These are phyloP conservation scores for Rissa tridactyla DNA, from an alignment of 2,113 vertebrate genomes.

Conservation along the genomic window DNA sequence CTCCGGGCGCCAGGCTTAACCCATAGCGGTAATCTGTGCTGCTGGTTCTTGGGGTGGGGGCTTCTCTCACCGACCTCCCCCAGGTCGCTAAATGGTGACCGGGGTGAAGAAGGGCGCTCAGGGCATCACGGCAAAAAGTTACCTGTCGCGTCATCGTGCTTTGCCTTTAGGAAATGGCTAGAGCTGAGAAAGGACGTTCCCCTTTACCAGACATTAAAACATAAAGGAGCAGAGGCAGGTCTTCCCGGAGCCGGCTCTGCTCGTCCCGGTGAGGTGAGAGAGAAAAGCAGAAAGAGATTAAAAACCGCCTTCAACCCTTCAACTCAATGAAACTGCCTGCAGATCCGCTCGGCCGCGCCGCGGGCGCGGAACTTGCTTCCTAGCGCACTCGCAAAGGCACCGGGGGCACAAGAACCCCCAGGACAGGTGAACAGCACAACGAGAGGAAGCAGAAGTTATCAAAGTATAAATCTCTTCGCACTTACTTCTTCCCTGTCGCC, in stretches of 20 bases:
- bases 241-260: background rate
- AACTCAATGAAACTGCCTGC: background rate
- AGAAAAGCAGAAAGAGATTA: background rate
- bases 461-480: slow-evolving; percentile 68
- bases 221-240: background rate
- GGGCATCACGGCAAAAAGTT: background rate
- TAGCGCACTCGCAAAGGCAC: background rate
- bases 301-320: background rate
- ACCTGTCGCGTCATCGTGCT: background rate
- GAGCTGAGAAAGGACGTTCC: background rate
- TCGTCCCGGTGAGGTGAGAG: background rate
- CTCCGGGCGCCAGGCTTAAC: background rate
- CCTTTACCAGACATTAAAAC: background rate
- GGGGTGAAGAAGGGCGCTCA: background rate
- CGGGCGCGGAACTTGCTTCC: background rate
- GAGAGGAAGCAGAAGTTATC: slow-evolving; percentile 25
- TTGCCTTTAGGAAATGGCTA: background rate
- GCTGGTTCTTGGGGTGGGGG: background rate
- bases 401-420: background rate
- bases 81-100: background rate
- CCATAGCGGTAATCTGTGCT: background rate
- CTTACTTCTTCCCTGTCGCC: slow-evolving; percentile 95
- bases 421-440: slow-evolving; percentile 46
- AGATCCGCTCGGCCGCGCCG: background rate
- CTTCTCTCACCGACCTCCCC: background rate